Conservation (phyloP, 2,113 vertebrate species). For the Balaeniceps rex region DNA sequence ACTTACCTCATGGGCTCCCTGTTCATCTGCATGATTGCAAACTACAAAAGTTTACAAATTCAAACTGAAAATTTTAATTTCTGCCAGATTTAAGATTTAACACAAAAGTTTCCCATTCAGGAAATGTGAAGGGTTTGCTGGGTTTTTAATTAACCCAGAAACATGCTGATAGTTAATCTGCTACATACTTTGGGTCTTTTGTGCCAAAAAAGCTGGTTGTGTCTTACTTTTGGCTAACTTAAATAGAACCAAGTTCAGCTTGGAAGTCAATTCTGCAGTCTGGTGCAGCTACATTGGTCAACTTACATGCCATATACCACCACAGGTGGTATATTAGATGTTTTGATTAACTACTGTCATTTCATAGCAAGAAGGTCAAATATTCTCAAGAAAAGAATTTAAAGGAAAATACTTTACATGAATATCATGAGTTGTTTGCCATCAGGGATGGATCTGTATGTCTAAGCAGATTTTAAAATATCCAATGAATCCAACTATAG, state of each 20-base stretch:
- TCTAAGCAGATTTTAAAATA: neutral
- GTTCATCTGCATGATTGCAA: neutral
- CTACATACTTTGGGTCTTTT: neutral
- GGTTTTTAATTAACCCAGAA: neutral
- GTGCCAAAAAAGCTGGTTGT: neutral
- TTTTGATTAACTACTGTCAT: neutral
- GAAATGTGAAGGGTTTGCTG: neutral
- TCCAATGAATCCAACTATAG: neutral
- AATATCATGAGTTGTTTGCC: neutral
- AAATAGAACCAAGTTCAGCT: neutral
- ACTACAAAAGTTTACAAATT: neutral
- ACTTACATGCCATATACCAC: neutral
- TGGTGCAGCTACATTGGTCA: neutral
- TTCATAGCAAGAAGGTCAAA: neutral
- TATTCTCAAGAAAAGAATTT: neutral
- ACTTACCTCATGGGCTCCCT: neutral
- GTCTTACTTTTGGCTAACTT: neutral
- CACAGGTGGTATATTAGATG: neutral
- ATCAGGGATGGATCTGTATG: neutral
- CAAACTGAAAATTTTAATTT: neutral
- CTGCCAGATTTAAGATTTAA: neutral
- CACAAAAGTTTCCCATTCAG: neutral
- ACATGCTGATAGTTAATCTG: neutral
- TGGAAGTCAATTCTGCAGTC: neutral
- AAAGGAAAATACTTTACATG: neutral